Conservation (phyloP, 2,888 invertebrate genomes). For the Galerucella pusilla region DNA sequence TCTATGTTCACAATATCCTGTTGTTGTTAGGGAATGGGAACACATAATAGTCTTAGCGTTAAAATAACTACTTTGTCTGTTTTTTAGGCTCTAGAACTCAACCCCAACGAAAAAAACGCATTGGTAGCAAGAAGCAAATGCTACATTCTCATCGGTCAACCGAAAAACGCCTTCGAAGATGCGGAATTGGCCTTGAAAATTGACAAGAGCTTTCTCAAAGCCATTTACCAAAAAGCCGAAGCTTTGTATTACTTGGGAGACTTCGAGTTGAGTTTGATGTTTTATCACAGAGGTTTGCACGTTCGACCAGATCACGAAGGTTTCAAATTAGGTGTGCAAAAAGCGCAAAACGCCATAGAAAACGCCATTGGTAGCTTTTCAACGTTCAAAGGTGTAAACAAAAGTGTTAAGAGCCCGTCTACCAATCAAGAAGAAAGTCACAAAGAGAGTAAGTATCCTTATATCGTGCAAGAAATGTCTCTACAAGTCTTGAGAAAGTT, state of each 20-base stretch:
- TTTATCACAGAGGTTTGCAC: slow-evolving; percentile 87
- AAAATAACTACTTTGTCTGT: slow-evolving; percentile 33
- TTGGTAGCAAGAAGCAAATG: slow-evolving; percentile 91
- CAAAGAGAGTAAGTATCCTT: slow-evolving; percentile 30
- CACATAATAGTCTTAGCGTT: background rate
- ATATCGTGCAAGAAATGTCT: background rate
- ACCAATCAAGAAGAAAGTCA: slow-evolving; percentile 19
- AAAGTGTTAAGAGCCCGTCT: slow-evolving; percentile 10
- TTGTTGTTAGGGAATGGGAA: too few species aligned
- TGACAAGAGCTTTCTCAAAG: slow-evolving; percentile 78
- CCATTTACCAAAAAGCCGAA: slow-evolving; percentile 91
- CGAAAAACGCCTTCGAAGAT: slow-evolving; percentile 82
- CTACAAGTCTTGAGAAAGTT: too few species aligned
- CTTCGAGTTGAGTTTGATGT: slow-evolving; percentile 93
- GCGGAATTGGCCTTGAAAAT: slow-evolving; percentile 84
- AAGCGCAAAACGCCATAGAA: slow-evolving; percentile 93
- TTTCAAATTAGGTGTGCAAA: slow-evolving; percentile 85
- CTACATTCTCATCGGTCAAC: slow-evolving; percentile 85
- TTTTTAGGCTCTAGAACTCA: slow-evolving; percentile 86
- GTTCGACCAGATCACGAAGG: slow-evolving; percentile 85
- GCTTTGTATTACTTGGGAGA: slow-evolving; percentile 91
- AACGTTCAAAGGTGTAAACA: slow-evolving; percentile 18
- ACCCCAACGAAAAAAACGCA: slow-evolving; percentile 85
- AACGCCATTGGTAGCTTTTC: slow-evolving; percentile 78
- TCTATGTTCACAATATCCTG: too few species aligned